phyloP scores from a whole-genome alignment of 2,888 invertebrate genomes.

The Cheilosia urbana region DNA sequence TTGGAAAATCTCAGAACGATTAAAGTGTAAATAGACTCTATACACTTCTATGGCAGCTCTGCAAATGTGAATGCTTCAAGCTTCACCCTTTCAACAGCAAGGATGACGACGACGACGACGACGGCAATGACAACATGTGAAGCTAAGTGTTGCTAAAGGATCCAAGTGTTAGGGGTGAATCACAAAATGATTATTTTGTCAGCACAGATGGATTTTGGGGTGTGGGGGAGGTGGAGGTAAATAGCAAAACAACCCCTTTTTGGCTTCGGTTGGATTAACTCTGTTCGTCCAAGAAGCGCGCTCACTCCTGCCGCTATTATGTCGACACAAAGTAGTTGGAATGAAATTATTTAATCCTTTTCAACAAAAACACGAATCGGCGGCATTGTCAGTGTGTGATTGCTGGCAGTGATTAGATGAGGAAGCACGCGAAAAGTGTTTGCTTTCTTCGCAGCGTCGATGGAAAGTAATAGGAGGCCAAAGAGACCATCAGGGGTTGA shows the following conservation, averaged over 20 bases:
- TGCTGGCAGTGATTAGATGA: constrained; percentile 64
- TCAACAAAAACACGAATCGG: constrained; percentile 67
- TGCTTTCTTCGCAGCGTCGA: constrained; percentile 38
- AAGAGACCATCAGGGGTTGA: constrained; percentile 12
- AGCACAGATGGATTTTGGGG: constrained; percentile 65
- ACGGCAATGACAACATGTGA: constrained; percentile 71
- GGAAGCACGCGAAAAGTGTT: constrained; percentile 66
- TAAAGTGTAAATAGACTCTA: constrained; percentile 69
- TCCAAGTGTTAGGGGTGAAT: constrained; percentile 60
- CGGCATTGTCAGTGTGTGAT: constrained; percentile 51
- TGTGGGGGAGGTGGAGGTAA: constrained; percentile 13
- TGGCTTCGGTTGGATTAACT: constrained; percentile 59
- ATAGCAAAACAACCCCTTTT: constrained; percentile 57
- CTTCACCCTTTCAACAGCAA: constrained; percentile 45
- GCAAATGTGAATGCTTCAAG: not conserved
- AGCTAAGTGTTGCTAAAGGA: constrained; percentile 70
- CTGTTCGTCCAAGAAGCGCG: constrained; percentile 29
- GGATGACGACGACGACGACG: constrained; percentile 4
- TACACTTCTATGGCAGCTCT: constrained; percentile 8
- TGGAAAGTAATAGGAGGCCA: constrained; percentile 10
- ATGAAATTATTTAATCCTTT: constrained; percentile 75
- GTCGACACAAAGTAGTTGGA: constrained; percentile 73
- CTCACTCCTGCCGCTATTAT: constrained; percentile 10
- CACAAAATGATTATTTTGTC: constrained; percentile 75
- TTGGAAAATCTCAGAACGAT: constrained; percentile 68